Evolutionary conservation across 2,797 vertebrate species (phyloP).

Genomic region (Chelidonichthys spinosus): DNA sequence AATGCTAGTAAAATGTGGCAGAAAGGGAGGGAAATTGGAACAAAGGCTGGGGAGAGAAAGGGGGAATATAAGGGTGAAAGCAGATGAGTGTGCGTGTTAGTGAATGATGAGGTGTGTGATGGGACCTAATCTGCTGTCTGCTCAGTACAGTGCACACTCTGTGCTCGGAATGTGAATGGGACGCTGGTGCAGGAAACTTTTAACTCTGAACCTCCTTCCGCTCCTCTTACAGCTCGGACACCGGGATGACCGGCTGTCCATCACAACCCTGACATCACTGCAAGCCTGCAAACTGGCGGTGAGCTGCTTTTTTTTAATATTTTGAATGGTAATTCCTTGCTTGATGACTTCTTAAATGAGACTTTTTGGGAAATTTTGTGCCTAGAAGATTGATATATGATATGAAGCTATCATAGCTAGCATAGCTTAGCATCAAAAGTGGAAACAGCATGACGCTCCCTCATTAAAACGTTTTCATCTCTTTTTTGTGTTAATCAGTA

Average conservation of each 20-base stretch:
- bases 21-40: background rate
- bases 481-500: background rate
- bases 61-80: constrained; percentile 17
- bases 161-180: constrained; percentile 75
- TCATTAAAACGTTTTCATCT: too few species aligned
- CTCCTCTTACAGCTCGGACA: constrained; percentile 17
- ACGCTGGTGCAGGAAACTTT: constrained; percentile 57
- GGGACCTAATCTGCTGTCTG: constrained; percentile 77
- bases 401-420: background rate
- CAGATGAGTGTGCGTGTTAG: constrained; percentile 60
- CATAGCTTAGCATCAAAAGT: background rate
- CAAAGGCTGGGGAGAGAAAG: constrained; percentile 5
- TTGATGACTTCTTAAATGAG: background rate
- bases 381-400: too few species aligned
- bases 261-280: background rate
- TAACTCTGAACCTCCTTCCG: constrained; percentile 34
- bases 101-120: constrained; percentile 77
- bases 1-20: background rate
- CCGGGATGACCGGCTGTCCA: constrained; percentile 13
- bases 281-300: background rate
- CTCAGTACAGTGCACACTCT: constrained; percentile 69
- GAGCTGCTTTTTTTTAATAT: constrained; percentile 19
- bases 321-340: background rate
- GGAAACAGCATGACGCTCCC: background rate
- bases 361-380: background rate